Evolutionary conservation across 2,797 vertebrate genomes (phyloP).

Genomic region (Pangasius djambal): DNA sequence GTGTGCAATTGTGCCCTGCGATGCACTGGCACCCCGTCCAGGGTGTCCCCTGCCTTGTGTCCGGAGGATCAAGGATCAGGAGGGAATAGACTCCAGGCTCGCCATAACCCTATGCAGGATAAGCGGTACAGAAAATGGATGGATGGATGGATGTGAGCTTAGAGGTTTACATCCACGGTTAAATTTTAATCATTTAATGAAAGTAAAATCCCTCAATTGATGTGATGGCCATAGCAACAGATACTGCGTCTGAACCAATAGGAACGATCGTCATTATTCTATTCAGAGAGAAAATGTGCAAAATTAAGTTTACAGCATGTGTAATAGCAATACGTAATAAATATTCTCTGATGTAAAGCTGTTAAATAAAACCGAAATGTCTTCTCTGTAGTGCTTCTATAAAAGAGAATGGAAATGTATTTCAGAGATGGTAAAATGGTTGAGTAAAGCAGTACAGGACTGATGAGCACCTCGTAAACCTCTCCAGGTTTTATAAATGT

Average conservation of each 20-base stretch:
- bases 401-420: conserved; percentile 4
- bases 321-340: background rate
- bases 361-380: background rate
- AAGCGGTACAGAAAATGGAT: no score
- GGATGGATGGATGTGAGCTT: no score
- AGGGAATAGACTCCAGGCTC: no score
- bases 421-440: background rate
- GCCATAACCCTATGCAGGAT: no score
- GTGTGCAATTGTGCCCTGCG: no score
- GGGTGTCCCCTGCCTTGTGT: no score
- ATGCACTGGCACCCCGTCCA: no score
- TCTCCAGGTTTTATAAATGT: background rate
- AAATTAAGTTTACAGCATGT: background rate
- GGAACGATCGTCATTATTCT: background rate
- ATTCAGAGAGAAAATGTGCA: background rate
- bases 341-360: background rate
- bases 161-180: no score
- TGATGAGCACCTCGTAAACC: background rate
- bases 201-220: background rate
- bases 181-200: background rate
- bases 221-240: background rate
- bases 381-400: background rate
- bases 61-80: no score
- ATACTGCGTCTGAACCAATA: background rate
- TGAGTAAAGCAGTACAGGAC: background rate